Evolutionary conservation across 2,888 invertebrate species (phyloP).

Genomic region (Hemicrepidius hirtus): DNA sequence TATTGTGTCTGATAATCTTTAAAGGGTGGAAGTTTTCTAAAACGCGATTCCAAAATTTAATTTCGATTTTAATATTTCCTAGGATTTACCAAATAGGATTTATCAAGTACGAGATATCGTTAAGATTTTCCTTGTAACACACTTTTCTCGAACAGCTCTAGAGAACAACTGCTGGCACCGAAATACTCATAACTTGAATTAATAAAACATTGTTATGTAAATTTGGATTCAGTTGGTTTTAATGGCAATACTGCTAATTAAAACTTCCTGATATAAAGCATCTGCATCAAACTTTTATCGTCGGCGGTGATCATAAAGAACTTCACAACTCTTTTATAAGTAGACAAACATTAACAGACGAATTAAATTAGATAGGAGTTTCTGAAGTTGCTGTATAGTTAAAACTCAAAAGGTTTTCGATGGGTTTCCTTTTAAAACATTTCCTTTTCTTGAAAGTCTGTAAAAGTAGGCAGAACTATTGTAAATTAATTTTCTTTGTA

Average conservation of each 20-base stretch:
- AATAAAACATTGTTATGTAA: constrained; percentile 62
- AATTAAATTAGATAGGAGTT: constrained; percentile 43
- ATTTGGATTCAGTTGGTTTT: constrained; percentile 61
- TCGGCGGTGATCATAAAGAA: constrained; percentile 52
- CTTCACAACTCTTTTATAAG: constrained; percentile 50
- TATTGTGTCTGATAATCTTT: no score
- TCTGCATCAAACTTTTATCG: constrained; percentile 55
- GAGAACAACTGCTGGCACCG: constrained; percentile 49
- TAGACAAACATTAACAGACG: constrained; percentile 36
- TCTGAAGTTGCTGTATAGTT: not conserved
- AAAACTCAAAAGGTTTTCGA: no score
- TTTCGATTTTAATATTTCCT: no score
- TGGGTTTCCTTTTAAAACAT: no score
- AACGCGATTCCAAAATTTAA: no score
- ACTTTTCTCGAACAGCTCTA: constrained; percentile 47
- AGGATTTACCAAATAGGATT: no score
- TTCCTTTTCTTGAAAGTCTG: no score
- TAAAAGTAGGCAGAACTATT: no score
- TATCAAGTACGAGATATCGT: no score
- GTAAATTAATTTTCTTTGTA: no score
- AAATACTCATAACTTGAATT: constrained; percentile 54
- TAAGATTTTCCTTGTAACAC: not conserved
- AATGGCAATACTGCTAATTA: constrained; percentile 60
- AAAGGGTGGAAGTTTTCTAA: no score
- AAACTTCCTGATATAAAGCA: constrained; percentile 60